Evolutionary conservation across 2,797 vertebrate species (phyloP).

Genomic region (Varecia variegata): DNA sequence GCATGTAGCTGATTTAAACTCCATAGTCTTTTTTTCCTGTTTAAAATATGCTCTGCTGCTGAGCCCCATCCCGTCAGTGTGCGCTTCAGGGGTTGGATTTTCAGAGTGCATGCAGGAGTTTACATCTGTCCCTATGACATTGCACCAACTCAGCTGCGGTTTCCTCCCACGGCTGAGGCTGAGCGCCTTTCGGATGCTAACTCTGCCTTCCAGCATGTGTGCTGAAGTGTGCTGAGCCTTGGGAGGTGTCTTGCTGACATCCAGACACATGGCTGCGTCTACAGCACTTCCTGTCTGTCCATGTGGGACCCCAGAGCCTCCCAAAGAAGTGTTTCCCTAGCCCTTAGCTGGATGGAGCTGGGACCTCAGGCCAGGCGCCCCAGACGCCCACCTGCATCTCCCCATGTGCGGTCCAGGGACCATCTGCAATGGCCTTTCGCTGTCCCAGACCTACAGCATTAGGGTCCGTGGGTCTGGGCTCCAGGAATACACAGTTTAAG

Average conservation of each 20-base stretch:
- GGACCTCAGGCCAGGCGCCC: neutral
- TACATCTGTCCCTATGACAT: neutral
- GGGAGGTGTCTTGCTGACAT: neutral
- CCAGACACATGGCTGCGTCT: neutral
- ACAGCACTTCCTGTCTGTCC: neutral
- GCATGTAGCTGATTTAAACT: neutral
- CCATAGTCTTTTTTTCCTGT: neutral
- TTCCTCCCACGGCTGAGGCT: fast-evolving
- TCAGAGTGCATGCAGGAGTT: neutral
- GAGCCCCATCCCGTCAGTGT: neutral
- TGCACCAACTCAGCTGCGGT: neutral
- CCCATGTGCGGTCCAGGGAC: fast-evolving
- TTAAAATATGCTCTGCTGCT: neutral
- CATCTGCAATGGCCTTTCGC: fast-evolving
- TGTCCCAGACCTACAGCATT: fast-evolving
- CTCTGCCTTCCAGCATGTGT: fast-evolving
- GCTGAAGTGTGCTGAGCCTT: neutral
- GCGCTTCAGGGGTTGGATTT: fast-evolving
- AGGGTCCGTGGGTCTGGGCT: neutral
- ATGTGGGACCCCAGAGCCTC: fast-evolving
- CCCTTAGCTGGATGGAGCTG: fast-evolving
- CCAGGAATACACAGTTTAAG: neutral
- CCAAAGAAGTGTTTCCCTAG: neutral
- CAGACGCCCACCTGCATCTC: neutral
- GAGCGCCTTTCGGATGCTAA: neutral